Evolutionary conservation across 2,888 invertebrate genomes (phyloP), one percentile per base, ranked within the genome.

Genomic region (Drosophila nr. perissopoda): DNA sequence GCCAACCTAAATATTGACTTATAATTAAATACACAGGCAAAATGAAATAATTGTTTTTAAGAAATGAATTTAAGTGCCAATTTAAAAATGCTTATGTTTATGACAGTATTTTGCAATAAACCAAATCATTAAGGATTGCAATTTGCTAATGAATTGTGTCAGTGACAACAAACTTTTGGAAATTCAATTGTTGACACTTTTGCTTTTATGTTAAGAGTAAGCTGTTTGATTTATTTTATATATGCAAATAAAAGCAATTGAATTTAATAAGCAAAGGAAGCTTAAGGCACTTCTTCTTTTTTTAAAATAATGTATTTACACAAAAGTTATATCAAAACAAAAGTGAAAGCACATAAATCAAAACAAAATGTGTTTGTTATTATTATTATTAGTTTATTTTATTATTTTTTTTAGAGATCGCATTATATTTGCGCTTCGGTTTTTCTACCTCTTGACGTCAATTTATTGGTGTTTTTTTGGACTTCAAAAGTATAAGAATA

Each of bases 381-480:
- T 51, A 25, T 25, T 46, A 16, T 11, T 42, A 11, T 25, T 42
- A 51, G 48, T 29, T 33, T 53, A n/a, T 38, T 13, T 58, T 3
- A 8, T 5, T 49, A 11, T 51, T 27, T 13, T 38, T 25, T 34
- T 16, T 16, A n/a, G 1, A 8, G 11, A 36, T 29, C 8, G 29
- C 18, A 34, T 70, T 29, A 46, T 60, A 31, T 42, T 51, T 53
- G 25, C 46, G 36, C 18, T 27, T 58, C 7, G 46, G 25, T 5
- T 31, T 46, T 46, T 46, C 16, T 16, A 40, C 7, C 25, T 46
- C 4, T 61, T 63, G 68, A 69, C 61, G 52, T 75, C 74, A 69
- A 11, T 57, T 62, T 46, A 60, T 21, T 40, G 53, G 31, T 25
- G 38, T 64, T 33, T 59, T 36, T 63, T 36, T 61, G 29, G 21